Base-by-base conservation (phyloP, 2,797 vertebrate genomes). In the Sebastiscus albofasciatus region DNA sequence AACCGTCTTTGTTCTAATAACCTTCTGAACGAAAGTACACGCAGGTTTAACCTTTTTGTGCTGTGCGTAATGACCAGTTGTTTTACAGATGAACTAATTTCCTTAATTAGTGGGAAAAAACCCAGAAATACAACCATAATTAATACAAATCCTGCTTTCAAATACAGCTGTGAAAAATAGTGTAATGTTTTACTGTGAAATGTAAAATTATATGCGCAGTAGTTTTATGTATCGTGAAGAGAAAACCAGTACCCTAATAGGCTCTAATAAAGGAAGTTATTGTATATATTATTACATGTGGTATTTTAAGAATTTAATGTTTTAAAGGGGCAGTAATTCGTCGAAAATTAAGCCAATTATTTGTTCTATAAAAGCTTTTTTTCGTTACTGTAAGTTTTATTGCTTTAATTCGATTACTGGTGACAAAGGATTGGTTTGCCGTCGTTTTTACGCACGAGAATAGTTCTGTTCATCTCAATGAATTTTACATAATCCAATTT, bases 11-110 rank as follows among this genome's bases (percentile, higher is more conserved):
- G 8, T 56, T 24, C 18, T 13, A 22, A 4, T 2, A 36, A 20
- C 4, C 8, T 58, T 59, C 36, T 76, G 4, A 71, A 69, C 8
- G 5, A 72, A 36, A 58, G 4, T 4, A 49, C 11, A 52, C 34
- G 1, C 16, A 46, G 9, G 27, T 78, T 67, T 49, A n/a, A 12
- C 59, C n/a, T 20, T 36, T 60, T 1, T 6, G 22, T 31, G 9
- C 6, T 74, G 54, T 76, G 54, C 75, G 42, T 79, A 71, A 83
- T 62, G 39, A 10, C 27, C 22, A 16, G 4, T 52, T 62, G 8
- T 12, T 12, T 6, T 64, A 14, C 24, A 26, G 8, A 60, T 26
- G 0, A 69, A 29, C 8, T 33, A 1, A 2, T 60, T 42, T 49
- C 14, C 22, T 22, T 8, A 68, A 75, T 33, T 8, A 49, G 18